Evolutionary conservation across 1,140 invertebrate genomes (phyloP), one percentile per base, ranked within the genome.

Genomic region (Colletes latitarsis): DNA sequence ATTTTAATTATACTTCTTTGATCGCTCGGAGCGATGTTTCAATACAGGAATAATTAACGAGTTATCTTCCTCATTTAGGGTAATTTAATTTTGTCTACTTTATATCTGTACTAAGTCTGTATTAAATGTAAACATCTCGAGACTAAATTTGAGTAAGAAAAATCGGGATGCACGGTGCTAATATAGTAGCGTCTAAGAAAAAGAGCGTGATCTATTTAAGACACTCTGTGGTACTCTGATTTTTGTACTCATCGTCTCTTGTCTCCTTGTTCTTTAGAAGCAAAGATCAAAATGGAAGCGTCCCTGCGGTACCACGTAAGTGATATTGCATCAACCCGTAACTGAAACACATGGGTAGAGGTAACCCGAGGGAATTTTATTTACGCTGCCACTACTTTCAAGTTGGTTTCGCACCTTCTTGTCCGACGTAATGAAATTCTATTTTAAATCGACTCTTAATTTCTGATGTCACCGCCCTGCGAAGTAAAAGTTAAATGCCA

Each of bases 261-360:
- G 14, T 43, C 53, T 14, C 43, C 39, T 39, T 9, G 12, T 52
- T 52, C 41, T 19, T 46, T 14, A 3, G 15, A 19, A 41, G 6
- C 55, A 15, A 8, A 71, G 21, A 78, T 78, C 58, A 71, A 19
- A 63, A 71, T 73, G 77, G 19, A 78, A 63, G 43, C 62, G 71
- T 72, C 68, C 30, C 58, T 10, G 49, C 49, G 49, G 58, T 46
- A n/a, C 39, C 3, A 17, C 10, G 39, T 64, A 78, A 78, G 76
- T 77, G 76, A 77, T 77, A 78, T 78, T 71, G 43, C 58, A 55
- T 78, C 62, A 78, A 53, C 21, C 15, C 30, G 30, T 71, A 71
- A 78, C n/a, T 63, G 58, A 62, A 78, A 78, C 21, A 71, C 67
- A 63, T 46, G 67, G 49, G 21, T 53, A 5, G 58, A n/a, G 10